Base-by-base conservation (phyloP, 2,797 vertebrate genomes). In the Hemitrygon akajei region DNA sequence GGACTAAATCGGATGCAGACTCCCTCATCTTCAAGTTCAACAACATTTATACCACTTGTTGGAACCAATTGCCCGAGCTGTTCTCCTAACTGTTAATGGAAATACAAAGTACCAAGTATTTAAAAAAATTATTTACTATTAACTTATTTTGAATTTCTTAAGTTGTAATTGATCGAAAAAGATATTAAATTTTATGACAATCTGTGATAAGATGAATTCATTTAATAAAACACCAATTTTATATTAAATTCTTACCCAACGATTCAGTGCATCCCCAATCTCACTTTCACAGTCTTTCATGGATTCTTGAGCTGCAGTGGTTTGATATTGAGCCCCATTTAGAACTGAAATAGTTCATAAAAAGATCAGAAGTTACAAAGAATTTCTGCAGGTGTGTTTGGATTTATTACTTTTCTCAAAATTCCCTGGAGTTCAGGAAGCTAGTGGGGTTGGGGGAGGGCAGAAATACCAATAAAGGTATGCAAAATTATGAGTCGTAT, bases 11-110 rank as follows among this genome's bases (percentile, higher is more conserved):
- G 97, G 94, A 99, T 94, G 91, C 98, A 99, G 0, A 95, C 96
- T 58, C 98, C 98, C 94, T 99, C 98, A 0, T 98, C 98, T 94
- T 99, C 98, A 93, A 99, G 96, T 73, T 99, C 98, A 63, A 99
- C 97, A 94, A 99, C 96, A 1, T 98, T 98, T 0, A 98, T 97
- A 0, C 98, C 98, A 0, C 98, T 97, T 76, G 95, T 94, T 9
- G 98, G 98, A 93, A 98, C 97, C 94, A 97, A 95, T 95, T 96
- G 96, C 0, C 97, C 97, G 94, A 99, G 94, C 95, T 98, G 97
- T 76, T 99, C 98, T 84, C 98, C 98, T 10, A 99, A 96, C 99
- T 99, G 95, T 76, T 94, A 37, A 37, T 86, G 94, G 14, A 93
- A 40, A 93, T 40, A 71, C 10, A 93, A 77, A 58, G 22, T 69